Base-by-base conservation (phyloP, 2,888 invertebrate species). In the Linyphia triangularis region DNA sequence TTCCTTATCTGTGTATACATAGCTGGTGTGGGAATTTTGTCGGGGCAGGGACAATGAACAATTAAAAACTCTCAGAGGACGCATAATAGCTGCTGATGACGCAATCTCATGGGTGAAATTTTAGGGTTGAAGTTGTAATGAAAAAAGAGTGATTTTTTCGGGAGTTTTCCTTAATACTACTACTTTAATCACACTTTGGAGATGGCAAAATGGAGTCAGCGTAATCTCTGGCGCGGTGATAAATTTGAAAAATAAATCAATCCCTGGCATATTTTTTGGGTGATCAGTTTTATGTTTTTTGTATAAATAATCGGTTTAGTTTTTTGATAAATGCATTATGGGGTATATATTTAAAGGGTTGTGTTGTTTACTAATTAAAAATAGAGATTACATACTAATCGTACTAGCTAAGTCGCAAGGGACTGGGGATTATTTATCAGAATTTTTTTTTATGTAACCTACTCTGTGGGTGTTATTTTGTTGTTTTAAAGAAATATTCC, bases 41-140 rank as follows among this genome's bases (percentile, higher is more conserved):
- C 57, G 67, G 59, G 43, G 67, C 75, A 75, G 59, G 30, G 79
- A 86, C 86, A 81, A 86, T 86, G 75, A 81, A 86, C 86, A 86
- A 86, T 86, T 86, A 86, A 86, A 86, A 86, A 81, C 81, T 70
- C 86, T 81, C 73, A 24, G 13, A 59, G 72, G 86, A 63, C 51
- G 28, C 65, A 86, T 86, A 79, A 86, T 86, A 86, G 81, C 86
- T 79, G 57, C 86, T 86, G 86, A 86, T 86, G 86, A 86, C 86
- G 73, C 81, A 81, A 73, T 81, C 86, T 86, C 81, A 37, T 59
- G 86, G 86, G 86, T 59, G 26, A 79, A 86, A 86, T 86, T 75
- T 86, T 73, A 65, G 37, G 37, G 59, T 24, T 19, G 43, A 85
- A 30, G 43, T 63, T 59, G 26, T 22, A 24, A 9, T 5, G 24